Base-by-base conservation (phyloP, 2,888 invertebrate genomes). In the Pilophorus perplexus region DNA sequence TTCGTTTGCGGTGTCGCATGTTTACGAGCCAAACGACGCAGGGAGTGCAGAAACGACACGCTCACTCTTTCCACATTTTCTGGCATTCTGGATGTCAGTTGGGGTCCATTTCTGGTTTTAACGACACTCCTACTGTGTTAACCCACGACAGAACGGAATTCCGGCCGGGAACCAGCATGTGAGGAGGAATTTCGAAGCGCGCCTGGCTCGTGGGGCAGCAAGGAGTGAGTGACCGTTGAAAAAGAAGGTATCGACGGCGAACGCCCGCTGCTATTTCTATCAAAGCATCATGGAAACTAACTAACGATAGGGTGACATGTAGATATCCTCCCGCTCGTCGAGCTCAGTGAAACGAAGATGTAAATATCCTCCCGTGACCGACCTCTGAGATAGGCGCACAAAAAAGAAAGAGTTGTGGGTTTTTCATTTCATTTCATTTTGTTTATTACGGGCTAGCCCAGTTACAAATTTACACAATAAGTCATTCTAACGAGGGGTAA, bases 131-230 rank as follows among this genome's bases (percentile, higher is more conserved):
- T 22, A 16, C 22, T 20, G 20, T 6, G 22, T 4, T 48, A 48
- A 48, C 22, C 48, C 22, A 48, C 22, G 48, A 16, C 48, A 48
- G n/a, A 48, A 48, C 20, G 20, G 22, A 48, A 48, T 48, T 48
- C 10, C n/a, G 48, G 22, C 48, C 22, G 8, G 22, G 22, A 42
- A 48, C 48, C 6, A n/a, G 20, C 20, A 6, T 20, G 6, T 48
- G 48, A 48, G 48, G 48, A 48, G 20, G 6, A 22, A 48, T 48
- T 48, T 48, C 42, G n/a, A 42, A 10, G 42, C 42, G 42, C 42
- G 14, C 12, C 5, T 6, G 14, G 42, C 42, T 14, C 14, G 42
- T 42, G 5, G 42, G 5, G 33, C 14, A 10, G 42, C 42, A n/a
- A 48, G 6, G 16, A 48, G 48, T 20, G 48, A 48, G 4, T 22